Evolutionary conservation across 2,113 vertebrate species (phyloP), one percentile per base, ranked within the genome.

Genomic region (Tautogolabrus adspersus): DNA sequence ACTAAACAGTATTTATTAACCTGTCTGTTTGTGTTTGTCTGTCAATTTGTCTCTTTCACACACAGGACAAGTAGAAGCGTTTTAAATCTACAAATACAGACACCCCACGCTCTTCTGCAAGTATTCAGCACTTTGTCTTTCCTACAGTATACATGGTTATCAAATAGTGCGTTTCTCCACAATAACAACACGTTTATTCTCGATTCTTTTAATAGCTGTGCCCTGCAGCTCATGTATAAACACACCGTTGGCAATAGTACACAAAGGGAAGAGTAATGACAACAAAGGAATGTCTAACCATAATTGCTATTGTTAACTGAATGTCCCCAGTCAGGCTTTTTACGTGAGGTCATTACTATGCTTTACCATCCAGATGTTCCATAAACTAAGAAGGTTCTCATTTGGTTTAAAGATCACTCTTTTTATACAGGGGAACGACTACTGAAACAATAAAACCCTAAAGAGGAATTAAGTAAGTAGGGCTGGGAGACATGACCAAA

Each of bases 271-370:
- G 75, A 74, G 57, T 64, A 77, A 85, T 76, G 82, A 58, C 37
- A 10, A 37, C 16, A 2, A 34, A 76, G 77, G 79, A 87, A 79
- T 75, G 47, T 55, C 21, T 72, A 87, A 90, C 66, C 68, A 79
- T 82, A 84, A 86, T 75, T 81, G 66, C 42, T 74, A 71, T 77
- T 74, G 66, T 78, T 78, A 81, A 79, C 44, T 49, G 19, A 51
- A 78, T 21, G 23, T 16, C 49, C 21, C 42, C 44, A 37, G 70
- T 49, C 11, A 16, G 47, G 5, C 23, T 8, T 68, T 75, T 60
- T 38, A 62, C 42, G 38, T 68, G 15, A 30, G 26, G n/a, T 47
- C 42, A 21, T 52, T 62, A 38, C 46, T 49, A 18, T 34, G 46
- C 47, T 54, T 19, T 15, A 47, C 13, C 26, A 49, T 63, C n/a